Evolutionary conservation across 2,113 vertebrate genomes (phyloP), one percentile per base, ranked within the genome.

Genomic region (Lepidothrix coronata): DNA sequence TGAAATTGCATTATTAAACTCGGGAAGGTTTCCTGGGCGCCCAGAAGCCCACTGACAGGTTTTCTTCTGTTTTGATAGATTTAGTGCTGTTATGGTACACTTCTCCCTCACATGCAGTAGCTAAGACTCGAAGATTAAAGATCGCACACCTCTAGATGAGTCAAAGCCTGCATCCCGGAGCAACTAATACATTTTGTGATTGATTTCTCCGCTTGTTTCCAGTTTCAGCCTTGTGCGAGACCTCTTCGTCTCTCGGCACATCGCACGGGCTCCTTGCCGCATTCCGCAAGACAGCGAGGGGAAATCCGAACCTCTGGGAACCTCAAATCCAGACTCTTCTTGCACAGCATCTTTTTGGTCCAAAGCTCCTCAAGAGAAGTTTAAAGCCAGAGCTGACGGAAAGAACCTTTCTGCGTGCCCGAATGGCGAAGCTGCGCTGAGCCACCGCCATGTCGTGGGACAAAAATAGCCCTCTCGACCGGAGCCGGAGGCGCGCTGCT

Each of bases 161-260:
- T 93, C 86, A 88, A 81, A 96, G 66, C 58, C 57, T 84, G 33
- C 52, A 76, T 43, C 59, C 20, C 48, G 9, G 58, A 84, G 89
- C 76, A 96, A 76, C 63, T 57, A 72, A 83, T 81, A 75, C 51
- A 57, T 88, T 91, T 84, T 18, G 67, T 85, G 83, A 96, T 89
- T 96, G 89, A 94, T 97, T 95, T 93, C 67, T 63, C 62, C 31
- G 12, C 76, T 28, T 78, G 57, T 76, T 95, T 92, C 61, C 70
- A 15, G 13, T 28, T 52, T 57, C 85, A 79, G 62, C 28, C 33
- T 67, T 70, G 35, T 39, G 55, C 11, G 30, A 85, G 89, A 76
- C 37, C 41, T 61, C 37, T 61, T 86, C 11, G 35, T 11, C 28
- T 49, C 66, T 33, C 58, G 3, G 46, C 55, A 44, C 30, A 23